Evolutionary conservation across 1,140 invertebrate genomes (phyloP), one percentile per base, ranked within the genome.

Genomic region (Odontomachus brunneus): DNA sequence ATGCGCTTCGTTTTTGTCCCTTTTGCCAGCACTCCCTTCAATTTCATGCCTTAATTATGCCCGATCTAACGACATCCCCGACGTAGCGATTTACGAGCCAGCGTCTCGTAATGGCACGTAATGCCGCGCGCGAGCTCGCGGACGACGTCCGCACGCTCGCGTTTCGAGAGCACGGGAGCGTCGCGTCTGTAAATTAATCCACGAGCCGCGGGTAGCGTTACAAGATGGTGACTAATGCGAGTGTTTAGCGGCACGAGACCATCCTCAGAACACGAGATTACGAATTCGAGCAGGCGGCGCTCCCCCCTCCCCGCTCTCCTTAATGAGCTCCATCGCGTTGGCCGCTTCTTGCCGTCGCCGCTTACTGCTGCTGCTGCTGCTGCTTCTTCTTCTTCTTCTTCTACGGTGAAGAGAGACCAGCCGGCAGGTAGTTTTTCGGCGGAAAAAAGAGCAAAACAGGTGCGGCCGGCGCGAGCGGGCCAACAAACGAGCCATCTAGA

Each of bases 381-480:
- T n/a, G n/a, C 29, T 33, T 33, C 29, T 11, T 44, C 38, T 44
- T 44, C 38, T 44, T 44, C 38, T 44, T 44, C 9, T 11, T 44
- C 9, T 11, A 44, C 49, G 33, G 57, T n/a, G 44, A 15, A 14
- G 62, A 38, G 65, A 80, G 29, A 78, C 69, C 62, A 65, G 65
- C 53, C 48, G 63, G 44, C 74, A 80, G 82, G 74, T 80, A 80
- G 65, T 78, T 80, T 59, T 62, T 69, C 66, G 24, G 66, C 12
- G 60, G 62, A 83, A 17, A 15, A 49, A 72, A 82, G 80, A 72
- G 19, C 59, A 72, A 84, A 82, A 84, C 83, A 81, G 83, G 83
- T 84, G 83, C 83, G 63, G 63, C 26, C 59, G 26, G n/a, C 26
- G 51, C 44, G 53, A 7, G 19, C 55, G 22, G 5, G 59, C 33